These are phyloP conservation scores for Platygyra sinensis DNA, from an alignment of 64 coral and sea anemone genomes.

Conservation along the genomic window DNA sequence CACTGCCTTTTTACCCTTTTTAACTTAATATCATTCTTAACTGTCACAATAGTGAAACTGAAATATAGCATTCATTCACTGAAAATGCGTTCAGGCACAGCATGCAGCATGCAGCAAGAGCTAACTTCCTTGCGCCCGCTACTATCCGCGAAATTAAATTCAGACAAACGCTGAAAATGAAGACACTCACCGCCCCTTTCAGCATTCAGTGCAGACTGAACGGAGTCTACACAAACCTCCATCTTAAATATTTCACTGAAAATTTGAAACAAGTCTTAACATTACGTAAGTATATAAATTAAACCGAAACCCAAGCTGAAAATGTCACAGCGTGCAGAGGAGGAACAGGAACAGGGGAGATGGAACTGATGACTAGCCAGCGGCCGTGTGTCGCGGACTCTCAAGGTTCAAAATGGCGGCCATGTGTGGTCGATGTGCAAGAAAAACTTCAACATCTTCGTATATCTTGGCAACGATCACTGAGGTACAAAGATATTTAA, in stretches of 20 bases:
- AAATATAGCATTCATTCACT: too few relatives aligned
- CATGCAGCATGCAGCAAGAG: background rate
- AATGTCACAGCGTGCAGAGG: background rate
- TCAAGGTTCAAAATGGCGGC: slow-evolving; percentile 72
- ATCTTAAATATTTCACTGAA: slow-evolving; percentile 9
- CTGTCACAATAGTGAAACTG: too few relatives aligned
- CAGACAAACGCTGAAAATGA: background rate
- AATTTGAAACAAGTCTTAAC: too few relatives aligned
- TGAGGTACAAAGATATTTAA: slow-evolving; percentile 24
- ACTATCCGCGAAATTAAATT: too few relatives aligned
- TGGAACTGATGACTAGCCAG: background rate
- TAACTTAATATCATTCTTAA: too few relatives aligned
- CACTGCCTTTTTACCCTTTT: too few relatives aligned
- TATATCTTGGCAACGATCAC: slow-evolving; percentile 3
- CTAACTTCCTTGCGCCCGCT: too few relatives aligned
- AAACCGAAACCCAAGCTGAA: too few relatives aligned
- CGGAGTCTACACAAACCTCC: slow-evolving; percentile 93
- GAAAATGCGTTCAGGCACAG: background rate
- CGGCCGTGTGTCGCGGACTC: slow-evolving; percentile 12
- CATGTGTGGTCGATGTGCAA: slow-evolving; percentile 57
- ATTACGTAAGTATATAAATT: too few relatives aligned
- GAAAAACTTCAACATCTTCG: slow-evolving; percentile 66
- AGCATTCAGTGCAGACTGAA: slow-evolving; percentile 81
- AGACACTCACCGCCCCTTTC: slow-evolving; percentile 79
- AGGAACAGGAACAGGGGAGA: background rate